Base-by-base conservation (phyloP, 2,113 vertebrate species). In the Prunella fulvescens region DNA sequence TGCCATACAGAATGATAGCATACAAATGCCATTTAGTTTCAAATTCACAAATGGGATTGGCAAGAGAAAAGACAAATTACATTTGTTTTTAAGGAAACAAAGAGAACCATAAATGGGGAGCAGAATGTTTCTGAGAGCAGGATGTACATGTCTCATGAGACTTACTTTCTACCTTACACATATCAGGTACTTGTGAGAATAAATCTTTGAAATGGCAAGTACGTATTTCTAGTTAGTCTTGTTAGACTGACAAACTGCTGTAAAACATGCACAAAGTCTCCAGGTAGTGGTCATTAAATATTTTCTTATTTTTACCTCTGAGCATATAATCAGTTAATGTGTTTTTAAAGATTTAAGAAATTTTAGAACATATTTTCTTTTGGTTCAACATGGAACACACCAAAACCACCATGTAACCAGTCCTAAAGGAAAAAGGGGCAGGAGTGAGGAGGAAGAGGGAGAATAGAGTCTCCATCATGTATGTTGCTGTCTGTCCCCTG, bases 61-160 rank as follows among this genome's bases (percentile, higher is more conserved):
- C 19, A 53, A 78, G 51, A 81, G 84, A 90, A 89, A 47, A 69
- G 47, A 86, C 18, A 67, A 94, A 95, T 88, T 47, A 23, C 17
- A 29, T 86, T 96, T 72, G 77, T 62, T 93, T 94, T 91, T 65
- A 73, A 82, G 71, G 48, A 92, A 96, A 81, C 81, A 86, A 91
- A 91, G 92, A 72, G 42, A 83, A 76, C 8, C 0, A 0, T 58
- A 72, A 83, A 13, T 3, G 8, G 4, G 15, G 23, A 87, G 47
- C 35, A 84, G 66, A 77, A 40, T 0, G 3, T 40, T 93, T 58
- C 65, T 69, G 66, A 73, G 77, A 72, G 54, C 39, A 80, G 72
- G 50, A 95, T 62, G 45, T 29, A 14, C 19, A 35, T 84, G 80
- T 50, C 74, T 92, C 65, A 57, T 1, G 2, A 71, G 72, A 64